phyloP scores from a whole-genome alignment of 2,797 vertebrate genomes.

The Atherinosoma microstoma region DNA sequence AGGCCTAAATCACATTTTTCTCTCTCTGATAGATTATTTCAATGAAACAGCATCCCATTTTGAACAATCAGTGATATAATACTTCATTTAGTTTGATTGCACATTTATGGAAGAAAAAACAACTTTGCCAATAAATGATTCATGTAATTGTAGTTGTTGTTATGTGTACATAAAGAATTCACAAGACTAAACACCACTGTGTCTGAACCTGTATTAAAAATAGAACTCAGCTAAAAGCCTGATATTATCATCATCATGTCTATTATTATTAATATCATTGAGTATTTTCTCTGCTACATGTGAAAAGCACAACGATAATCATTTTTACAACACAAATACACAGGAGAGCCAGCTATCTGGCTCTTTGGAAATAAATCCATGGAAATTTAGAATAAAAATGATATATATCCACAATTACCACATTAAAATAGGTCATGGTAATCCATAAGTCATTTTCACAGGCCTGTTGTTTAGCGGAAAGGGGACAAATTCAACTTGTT shows the following conservation, averaged over 20 bases:
- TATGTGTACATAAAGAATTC: neutral
- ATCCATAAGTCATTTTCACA: constrained; percentile 74
- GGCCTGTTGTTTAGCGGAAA: constrained; percentile 42
- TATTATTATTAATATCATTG: constrained; percentile 14
- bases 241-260: constrained; percentile 1
- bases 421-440: constrained; percentile 70
- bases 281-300: neutral
- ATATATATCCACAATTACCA: constrained; percentile 66
- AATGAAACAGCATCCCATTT: constrained; percentile 52
- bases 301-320: constrained; percentile 14
- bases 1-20: too few relatives aligned
- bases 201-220: constrained; percentile 7
- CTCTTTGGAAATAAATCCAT: constrained; percentile 40
- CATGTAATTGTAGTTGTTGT: constrained; percentile 31
- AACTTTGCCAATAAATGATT: constrained; percentile 50
- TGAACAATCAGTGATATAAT: constrained; percentile 58
- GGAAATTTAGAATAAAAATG: constrained; percentile 52
- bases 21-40: too few relatives aligned
- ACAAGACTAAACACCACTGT: constrained; percentile 5
- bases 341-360: constrained; percentile 26
- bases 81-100: constrained; percentile 61
- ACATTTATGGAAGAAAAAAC: constrained; percentile 43
- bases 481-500: constrained; percentile 61
- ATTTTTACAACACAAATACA: constrained; percentile 39
- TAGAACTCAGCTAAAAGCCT: neutral